Evolutionary conservation across 1,140 invertebrate species (phyloP), one percentile per base, ranked within the genome.

Genomic region (Antheraea mylitta): DNA sequence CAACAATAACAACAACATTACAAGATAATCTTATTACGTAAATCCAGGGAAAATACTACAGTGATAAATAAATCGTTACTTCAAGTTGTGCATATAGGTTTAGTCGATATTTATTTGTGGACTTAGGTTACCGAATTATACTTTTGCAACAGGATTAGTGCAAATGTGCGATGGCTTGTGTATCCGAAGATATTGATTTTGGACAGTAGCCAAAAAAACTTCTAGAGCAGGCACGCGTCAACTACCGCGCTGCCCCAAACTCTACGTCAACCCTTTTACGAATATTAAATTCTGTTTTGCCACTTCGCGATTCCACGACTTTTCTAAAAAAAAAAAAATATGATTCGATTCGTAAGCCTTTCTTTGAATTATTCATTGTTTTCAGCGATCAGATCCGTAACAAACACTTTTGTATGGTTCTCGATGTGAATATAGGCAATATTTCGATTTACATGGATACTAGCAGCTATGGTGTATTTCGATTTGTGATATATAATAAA

Each of bases 231-330:
- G 83, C 89, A 88, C 87, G 90, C 90, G 90, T 92, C 88, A 92
- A 92, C 85, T 86, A 81, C 85, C 85, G 79, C 82, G 84, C 81
- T 87, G 83, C 81, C 85, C 78, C 84, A 80, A 78, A 84, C 80
- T 79, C 82, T 80, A 77, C 81, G 78, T 92, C 80, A 92, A 92
- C 88, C 90, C 90, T 90, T 90, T 92, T 84, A 90, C 88, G 86
- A 90, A 90, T 92, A 92, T 92, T 92, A 92, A 90, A 92, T 90
- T 92, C 86, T 92, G 90, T 92, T 92, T 90, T 90, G 87, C 86
- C 90, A 89, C 85, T 92, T 92, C 83, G 82, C 83, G 80, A 88
- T 80, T 89, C 82, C 78, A 85, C 85, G 86, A 83, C 78, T 87
- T 78, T 80, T 77, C 76, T 77, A 79, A 80, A 86, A 30, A 87